A percentile compares a stretch with the other conserved stretches of the same genome.
These are phyloP conservation scores for Cheilosia variabilis DNA, from an alignment of 2,888 invertebrate species.

Conservation along the genomic window DNA sequence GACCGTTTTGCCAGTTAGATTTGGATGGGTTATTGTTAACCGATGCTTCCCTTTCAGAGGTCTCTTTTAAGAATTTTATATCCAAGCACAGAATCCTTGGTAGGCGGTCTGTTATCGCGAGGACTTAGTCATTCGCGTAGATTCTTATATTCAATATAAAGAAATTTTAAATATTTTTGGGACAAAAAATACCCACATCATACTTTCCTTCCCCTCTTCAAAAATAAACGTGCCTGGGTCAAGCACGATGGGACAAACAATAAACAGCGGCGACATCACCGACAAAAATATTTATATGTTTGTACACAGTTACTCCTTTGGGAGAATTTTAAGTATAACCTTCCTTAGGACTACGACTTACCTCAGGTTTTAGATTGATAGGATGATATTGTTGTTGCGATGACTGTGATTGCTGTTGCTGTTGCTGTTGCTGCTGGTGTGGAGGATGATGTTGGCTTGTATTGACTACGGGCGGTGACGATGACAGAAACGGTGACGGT, in stretches of 20 bases:
- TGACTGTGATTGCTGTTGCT: slow-evolving; percentile 55
- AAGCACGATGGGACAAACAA: neutral
- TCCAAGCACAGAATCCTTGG: no score
- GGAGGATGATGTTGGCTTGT: slow-evolving; percentile 67
- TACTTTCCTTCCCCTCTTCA: neutral
- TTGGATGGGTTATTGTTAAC: no score
- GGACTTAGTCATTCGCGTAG: no score
- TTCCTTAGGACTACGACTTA: slow-evolving; percentile 68
- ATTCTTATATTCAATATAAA: no score
- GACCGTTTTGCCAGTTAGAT: no score
- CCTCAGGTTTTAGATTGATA: slow-evolving; percentile 79
- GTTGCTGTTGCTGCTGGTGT: slow-evolving; percentile 65
- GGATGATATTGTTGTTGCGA: slow-evolving; percentile 77
- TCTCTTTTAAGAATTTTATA: no score
- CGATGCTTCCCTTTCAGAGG: no score
- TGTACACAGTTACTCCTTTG: neutral
- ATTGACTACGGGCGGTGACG: slow-evolving; percentile 68
- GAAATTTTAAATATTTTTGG: neutral
- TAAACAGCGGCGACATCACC: neutral
- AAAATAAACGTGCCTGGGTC: neutral
- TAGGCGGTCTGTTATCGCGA: no score
- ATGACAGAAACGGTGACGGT: slow-evolving; percentile 74
- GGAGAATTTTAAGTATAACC: neutral
- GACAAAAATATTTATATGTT: neutral
- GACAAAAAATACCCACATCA: neutral